Evolutionary conservation across 2,888 invertebrate species (phyloP).

Genomic region (Eristalinus sepulchralis): DNA sequence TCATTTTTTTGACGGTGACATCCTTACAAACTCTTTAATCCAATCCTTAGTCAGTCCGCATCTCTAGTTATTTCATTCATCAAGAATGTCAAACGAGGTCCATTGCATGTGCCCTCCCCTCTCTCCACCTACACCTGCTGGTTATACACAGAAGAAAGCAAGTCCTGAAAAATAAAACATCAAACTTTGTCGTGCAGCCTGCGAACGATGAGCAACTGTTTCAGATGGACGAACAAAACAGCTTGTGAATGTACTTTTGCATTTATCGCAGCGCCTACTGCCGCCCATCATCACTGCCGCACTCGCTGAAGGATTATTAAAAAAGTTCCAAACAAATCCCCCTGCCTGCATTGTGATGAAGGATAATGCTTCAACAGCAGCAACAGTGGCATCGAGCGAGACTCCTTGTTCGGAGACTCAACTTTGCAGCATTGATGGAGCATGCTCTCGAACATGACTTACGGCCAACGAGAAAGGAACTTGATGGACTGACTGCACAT

Average conservation of each 20-base stretch:
- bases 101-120: no score
- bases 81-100: no score
- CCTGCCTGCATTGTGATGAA: conserved; percentile 6
- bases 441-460: no score
- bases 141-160: neutral
- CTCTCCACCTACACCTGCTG: no score
- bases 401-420: neutral
- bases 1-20: no score
- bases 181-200: conserved; percentile 22
- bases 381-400: neutral
- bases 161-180: conserved; percentile 41
- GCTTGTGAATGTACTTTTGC: conserved; percentile 4
- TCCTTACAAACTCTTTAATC: no score
- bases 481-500: conserved; percentile 23
- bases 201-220: neutral
- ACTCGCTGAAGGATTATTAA: conserved; percentile 43
- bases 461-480: neutral
- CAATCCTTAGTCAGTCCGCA: no score
- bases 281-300: neutral
- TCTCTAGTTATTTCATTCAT: no score
- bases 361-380: conserved; percentile 32
- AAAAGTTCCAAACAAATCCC: conserved; percentile 43
- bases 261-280: neutral
- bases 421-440: neutral
- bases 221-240: neutral